Conservation (phyloP, 1,140 invertebrate species). For the Hermatobates lingyangjiaoensis region DNA sequence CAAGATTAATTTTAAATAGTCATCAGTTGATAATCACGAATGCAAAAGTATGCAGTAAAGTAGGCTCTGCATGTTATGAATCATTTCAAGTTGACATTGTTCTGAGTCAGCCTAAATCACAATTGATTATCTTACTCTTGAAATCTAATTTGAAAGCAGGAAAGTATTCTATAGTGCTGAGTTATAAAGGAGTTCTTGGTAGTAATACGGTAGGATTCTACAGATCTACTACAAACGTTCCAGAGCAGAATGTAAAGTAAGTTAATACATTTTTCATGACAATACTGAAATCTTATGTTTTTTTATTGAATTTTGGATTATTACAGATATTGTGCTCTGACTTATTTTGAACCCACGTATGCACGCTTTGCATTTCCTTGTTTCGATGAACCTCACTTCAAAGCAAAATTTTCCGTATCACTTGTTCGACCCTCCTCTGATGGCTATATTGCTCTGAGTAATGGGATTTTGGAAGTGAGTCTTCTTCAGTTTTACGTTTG, state of each 20-base stretch:
- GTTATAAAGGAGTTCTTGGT: not conserved
- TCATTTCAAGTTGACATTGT: not conserved
- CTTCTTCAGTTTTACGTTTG: not conserved
- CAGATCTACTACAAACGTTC: not conserved
- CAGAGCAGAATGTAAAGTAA: not conserved
- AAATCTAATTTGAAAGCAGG: not conserved
- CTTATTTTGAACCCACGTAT: slow-evolving; percentile 37
- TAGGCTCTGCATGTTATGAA: not conserved
- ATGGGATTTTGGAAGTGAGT: not conserved
- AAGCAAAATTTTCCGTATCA: slow-evolving; percentile 28
- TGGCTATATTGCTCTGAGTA: slow-evolving; percentile 25
- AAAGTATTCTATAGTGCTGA: not conserved
- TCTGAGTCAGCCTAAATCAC: not conserved
- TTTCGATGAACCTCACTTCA: slow-evolving; percentile 42
- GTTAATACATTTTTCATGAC: not conserved
- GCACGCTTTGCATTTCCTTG: slow-evolving; percentile 42
- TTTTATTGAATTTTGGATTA: not conserved
- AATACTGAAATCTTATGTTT: not conserved
- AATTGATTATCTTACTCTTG: not conserved
- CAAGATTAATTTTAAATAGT: not conserved
- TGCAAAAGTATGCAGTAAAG: not conserved
- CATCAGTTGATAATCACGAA: not conserved
- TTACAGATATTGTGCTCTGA: slow-evolving; percentile 17
- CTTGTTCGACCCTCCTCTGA: slow-evolving; percentile 11
- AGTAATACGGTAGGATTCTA: not conserved